Evolutionary conservation across 2,797 vertebrate genomes (phyloP).

Genomic region (Megaceryle alcyon): DNA sequence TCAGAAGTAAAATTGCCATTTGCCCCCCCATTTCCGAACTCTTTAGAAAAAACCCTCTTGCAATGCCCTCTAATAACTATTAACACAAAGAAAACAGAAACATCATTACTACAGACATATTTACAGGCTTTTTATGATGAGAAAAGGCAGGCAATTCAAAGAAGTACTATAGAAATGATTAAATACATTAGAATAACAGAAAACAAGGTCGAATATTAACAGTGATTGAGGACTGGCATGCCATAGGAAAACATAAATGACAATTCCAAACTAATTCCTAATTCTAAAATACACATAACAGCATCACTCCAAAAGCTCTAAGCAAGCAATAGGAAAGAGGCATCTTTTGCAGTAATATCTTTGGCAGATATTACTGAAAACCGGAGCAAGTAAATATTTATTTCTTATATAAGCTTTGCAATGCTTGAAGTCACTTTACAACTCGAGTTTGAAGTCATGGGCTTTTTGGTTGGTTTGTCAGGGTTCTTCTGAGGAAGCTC

Average conservation of each 20-base stretch:
- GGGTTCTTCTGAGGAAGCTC: background rate
- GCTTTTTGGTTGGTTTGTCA: background rate
- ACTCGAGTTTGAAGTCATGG: background rate
- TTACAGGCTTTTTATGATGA: background rate
- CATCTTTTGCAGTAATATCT: background rate
- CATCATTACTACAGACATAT: fast-evolving
- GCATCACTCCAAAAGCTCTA: background rate
- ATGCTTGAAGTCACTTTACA: background rate
- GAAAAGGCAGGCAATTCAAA: background rate
- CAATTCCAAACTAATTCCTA: background rate
- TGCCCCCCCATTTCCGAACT: background rate
- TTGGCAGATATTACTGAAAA: background rate
- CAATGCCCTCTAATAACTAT: fast-evolving
- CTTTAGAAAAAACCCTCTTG: background rate
- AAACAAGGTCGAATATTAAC: background rate
- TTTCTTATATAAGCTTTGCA: background rate
- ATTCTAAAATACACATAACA: background rate
- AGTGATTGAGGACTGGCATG: background rate
- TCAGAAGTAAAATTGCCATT: background rate
- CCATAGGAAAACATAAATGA: background rate
- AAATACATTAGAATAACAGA: background rate
- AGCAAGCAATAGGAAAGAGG: background rate
- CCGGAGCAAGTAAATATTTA: background rate
- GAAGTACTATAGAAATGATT: background rate
- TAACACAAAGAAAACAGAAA: background rate